Percentiles rank a stretch among this genome's conserved stretches.
Evolutionary conservation across 2,113 vertebrate species (phyloP).

Genomic region (rat (Rattus norvegicus)): GRCr8 NC_086026.1:104572501-104573000

Average conservation of each 20-base stretch:
- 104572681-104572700: not conserved
- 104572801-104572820: not conserved
- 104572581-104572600: not conserved
- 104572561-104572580: constrained; percentile 2
- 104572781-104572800: not conserved
- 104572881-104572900: not conserved
- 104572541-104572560: not conserved
- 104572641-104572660: not conserved
- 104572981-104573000: not conserved
- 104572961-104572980: not conserved
- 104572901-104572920: not conserved
- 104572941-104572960: not conserved
- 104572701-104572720: not conserved
- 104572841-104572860: constrained; percentile 32
- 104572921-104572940: not conserved
- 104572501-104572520: not conserved
- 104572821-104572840: constrained; percentile 7
- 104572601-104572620: not conserved
- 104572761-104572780: not conserved
- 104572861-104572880: constrained; percentile 3
- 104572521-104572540: not conserved
- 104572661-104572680: not conserved
- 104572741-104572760: not conserved
- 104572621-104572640: not conserved
- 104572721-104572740: not conserved